These are phyloP conservation scores for Python bivittatus DNA, from an alignment of 2,113 vertebrate species.

Conservation along the genomic window DNA sequence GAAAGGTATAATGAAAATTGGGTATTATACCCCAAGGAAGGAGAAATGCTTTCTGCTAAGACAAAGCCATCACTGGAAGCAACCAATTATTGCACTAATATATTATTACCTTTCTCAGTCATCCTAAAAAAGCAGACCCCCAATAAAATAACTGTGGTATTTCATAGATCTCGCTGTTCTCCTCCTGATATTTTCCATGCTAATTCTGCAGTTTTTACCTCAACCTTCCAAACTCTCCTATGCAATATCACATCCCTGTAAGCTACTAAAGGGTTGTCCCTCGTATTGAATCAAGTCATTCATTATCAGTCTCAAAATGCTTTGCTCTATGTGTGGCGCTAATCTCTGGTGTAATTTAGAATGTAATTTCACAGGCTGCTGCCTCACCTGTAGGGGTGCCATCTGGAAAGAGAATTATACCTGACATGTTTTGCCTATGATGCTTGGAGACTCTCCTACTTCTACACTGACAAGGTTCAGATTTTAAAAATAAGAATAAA, in stretches of 20 bases:
- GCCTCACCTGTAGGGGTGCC: slow-evolving; percentile 85
- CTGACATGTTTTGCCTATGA: slow-evolving; percentile 48
- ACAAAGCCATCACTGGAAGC: not conserved
- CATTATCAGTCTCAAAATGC: slow-evolving; percentile 72
- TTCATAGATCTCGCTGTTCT: slow-evolving; percentile 11
- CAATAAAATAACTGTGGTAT: not conserved
- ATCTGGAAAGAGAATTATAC: slow-evolving; percentile 74
- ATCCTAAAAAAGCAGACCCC: not conserved
- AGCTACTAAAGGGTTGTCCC: slow-evolving; percentile 61
- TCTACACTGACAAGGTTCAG: slow-evolving; percentile 27
- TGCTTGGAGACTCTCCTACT: slow-evolving; percentile 50
- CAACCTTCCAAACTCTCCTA: slow-evolving; percentile 12
- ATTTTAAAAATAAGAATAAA: slow-evolving; percentile 33
- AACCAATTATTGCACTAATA: not conserved
- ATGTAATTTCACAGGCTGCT: slow-evolving; percentile 93
- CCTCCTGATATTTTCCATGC: slow-evolving; percentile 51
- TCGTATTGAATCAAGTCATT: slow-evolving; percentile 71
- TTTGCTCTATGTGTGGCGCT: slow-evolving; percentile 68
- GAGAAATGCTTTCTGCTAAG: not conserved
- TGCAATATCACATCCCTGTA: slow-evolving; percentile 31
- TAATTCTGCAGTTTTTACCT: slow-evolving; percentile 8
- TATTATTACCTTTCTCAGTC: not conserved
- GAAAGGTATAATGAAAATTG: not conserved
- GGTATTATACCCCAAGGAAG: not conserved
- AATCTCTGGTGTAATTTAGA: slow-evolving; percentile 81